Base-by-base conservation (phyloP, 2,888 invertebrate species). In the Oxycera nigricornis region DNA sequence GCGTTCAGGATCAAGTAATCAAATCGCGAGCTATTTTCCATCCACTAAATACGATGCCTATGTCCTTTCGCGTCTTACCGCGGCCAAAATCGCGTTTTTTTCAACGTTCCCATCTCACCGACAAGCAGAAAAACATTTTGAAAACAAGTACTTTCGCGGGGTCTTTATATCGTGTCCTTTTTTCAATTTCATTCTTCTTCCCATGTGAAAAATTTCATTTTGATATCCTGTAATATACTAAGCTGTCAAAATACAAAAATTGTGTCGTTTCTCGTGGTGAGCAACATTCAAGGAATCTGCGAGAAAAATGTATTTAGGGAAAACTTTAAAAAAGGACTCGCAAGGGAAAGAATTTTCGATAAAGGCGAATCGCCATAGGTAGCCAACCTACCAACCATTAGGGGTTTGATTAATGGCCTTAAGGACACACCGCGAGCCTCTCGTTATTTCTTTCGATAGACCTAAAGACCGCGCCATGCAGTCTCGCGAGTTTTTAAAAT, bases 331-430 rank as follows among this genome's bases (percentile, higher is more conserved):
- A 55, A 20, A 70, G 55, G 31, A 31, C 30, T 68, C 52, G 14
- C 31, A 14, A 70, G 35, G 70, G 52, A 70, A 70, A 50, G 55
- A 70, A 14, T 31, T 52, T 70, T 70, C 70, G 70, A 70, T 55
- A 31, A 35, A 41, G 28, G 11, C 46, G 35, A 65, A 70, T 70
- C 70, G 70, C 70, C 70, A 70, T 55, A 70, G 52, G 70, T 70
- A 70, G 55, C 70, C 55, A 31, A 52, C 52, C 35, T 31, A 55
- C 17, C 22, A 41, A 24, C 39, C 65, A 65, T 65, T 65, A 65
- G 55, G 70, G 70, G 70, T 70, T 70, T 70, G 70, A 70, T 70
- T 70, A 70, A 70, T 70, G 70, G 70, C 70, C 70, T 70, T 20
- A 55, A 70, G 70, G 70, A 70, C 70, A 70, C 70, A 55, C 70